Base-by-base conservation (phyloP, 1,140 invertebrate species). In the Melitaea cinxia region DNA sequence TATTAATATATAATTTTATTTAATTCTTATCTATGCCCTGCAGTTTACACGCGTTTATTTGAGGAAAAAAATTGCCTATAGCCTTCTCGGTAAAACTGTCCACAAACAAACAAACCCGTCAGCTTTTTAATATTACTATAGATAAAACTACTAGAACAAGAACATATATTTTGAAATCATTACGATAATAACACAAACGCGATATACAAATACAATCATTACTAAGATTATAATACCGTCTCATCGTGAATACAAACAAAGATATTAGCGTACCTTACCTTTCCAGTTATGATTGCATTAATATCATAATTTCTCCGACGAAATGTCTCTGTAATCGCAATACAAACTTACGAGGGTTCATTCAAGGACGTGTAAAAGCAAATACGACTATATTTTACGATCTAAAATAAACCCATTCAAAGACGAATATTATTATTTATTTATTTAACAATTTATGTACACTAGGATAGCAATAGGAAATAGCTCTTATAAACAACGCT, bases 301-400 rank as follows among this genome's bases (percentile, higher is more conserved):
- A 23, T 33, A 55, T 39, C 60, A 47, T 33, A 37, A 55, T 55
- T 53, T 55, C 19, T 55, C 37, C 37, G 37, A 33, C 45, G 26
- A 17, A 54, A 26, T n/a, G 37, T 26, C 42, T 33, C 42, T 62
- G 37, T 53, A 54, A 23, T 62, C 58, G 35, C 50, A 62, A 62
- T 62, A 45, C 59, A 53, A 54, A n/a, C 50, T 62, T 62, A 62
- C 24, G 59, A 62, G 49, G 59, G 35, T 62, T 50, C 59, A 39
- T 62, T 54, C 54, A 54, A 15, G 17, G 19, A 42, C 9, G 52
- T 47, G 60, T 37, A 52, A 57, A 55, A 23, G 26, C 55, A n/a
- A n/a, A n/a, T n/a, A n/a, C n/a, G n/a, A n/a, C 26, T 60, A 37
- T 53, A 68, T 37, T 52, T 68, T 61, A 15, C 37, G 15, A 42